These are phyloP conservation scores for Rhopalosiphum nymphaeae DNA, from an alignment of 2,888 invertebrate species.

Conservation along the genomic window DNA sequence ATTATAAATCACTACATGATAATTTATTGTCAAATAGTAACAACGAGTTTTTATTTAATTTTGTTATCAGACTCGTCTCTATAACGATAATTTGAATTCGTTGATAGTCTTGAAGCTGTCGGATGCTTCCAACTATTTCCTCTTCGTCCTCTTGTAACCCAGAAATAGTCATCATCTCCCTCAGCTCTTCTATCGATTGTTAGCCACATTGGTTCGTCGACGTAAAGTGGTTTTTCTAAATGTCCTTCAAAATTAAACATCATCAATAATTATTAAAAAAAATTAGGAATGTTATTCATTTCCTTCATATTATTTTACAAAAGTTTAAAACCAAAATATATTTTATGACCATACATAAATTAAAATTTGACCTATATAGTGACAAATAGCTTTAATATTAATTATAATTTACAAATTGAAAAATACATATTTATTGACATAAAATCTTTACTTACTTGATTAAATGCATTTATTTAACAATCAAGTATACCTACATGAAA, in stretches of 20 bases:
- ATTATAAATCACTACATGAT: constrained; percentile 51
- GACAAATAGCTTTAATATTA: neutral
- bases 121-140: constrained; percentile 49
- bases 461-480: neutral
- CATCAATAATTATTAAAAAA: neutral
- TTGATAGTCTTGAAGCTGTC: neutral
- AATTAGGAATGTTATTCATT: neutral
- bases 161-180: constrained; percentile 58
- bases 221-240: constrained; percentile 63
- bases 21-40: constrained; percentile 3
- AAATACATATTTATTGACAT: neutral
- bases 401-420: neutral
- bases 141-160: constrained; percentile 59
- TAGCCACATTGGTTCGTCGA: constrained; percentile 66
- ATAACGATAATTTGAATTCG: constrained; percentile 38
- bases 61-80: constrained; percentile 51
- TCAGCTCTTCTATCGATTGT: constrained; percentile 66
- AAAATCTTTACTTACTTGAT: neutral
- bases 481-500: neutral
- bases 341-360: neutral
- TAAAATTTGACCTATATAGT: neutral
- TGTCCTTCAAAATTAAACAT: constrained; percentile 22
- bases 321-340: neutral
- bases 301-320: neutral
- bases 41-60: constrained; percentile 44